phyloP scores from a whole-genome alignment of 2,797 vertebrate species.

The Alca torda region DNA sequence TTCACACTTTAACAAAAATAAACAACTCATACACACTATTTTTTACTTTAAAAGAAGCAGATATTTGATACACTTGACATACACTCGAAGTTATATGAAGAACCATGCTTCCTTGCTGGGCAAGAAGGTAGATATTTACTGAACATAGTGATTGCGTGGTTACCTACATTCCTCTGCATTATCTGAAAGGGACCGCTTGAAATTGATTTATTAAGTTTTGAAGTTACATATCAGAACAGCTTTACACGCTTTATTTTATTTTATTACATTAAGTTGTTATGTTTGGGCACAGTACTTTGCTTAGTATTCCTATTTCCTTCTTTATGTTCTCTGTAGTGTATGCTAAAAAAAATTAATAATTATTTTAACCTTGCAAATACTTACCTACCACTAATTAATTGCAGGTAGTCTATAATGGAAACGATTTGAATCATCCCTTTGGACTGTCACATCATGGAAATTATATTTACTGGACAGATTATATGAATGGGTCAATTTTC shows the following conservation, averaged over 20 bases:
- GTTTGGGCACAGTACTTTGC: neutral
- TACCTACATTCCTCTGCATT: neutral
- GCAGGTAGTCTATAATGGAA: slow-evolving; percentile 94
- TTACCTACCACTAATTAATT: slow-evolving; percentile 40
- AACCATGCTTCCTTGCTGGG: neutral
- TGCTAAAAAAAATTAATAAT: neutral
- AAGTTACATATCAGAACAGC: neutral
- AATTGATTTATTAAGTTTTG: neutral
- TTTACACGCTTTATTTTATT: neutral
- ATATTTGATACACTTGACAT: neutral
- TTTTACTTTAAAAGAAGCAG: neutral
- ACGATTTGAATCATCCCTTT: slow-evolving; percentile 96
- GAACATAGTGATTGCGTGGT: neutral
- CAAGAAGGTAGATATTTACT: neutral
- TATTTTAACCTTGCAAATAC: neutral
- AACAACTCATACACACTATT: neutral
- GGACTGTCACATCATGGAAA: slow-evolving; percentile 93
- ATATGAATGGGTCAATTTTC: slow-evolving; percentile 99
- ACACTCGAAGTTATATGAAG: neutral
- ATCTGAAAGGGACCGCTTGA: neutral
- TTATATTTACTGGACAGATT: slow-evolving; percentile 98
- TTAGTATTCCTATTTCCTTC: neutral
- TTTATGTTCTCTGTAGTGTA: neutral
- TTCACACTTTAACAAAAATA: neutral
- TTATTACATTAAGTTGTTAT: neutral